phyloP scores from a whole-genome alignment of 2,797 vertebrate species.

The Choloepus didactylus region DNA sequence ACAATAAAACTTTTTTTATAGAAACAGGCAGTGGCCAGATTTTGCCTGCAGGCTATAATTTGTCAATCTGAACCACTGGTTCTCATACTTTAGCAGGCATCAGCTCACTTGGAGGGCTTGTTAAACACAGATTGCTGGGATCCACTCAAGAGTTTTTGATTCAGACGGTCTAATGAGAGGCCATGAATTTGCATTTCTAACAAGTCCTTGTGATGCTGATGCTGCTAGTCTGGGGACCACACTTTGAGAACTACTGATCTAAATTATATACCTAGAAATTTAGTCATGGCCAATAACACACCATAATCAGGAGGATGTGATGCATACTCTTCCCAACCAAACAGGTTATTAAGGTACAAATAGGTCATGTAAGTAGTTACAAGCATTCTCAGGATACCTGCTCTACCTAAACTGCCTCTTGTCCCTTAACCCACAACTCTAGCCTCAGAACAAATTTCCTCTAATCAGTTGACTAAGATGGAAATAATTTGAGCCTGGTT shows the following conservation, averaged over 20 bases:
- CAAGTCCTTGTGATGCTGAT: neutral
- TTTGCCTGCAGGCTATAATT: too few species aligned
- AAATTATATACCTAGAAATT: neutral
- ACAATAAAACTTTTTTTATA: too few species aligned
- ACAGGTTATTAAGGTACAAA: neutral
- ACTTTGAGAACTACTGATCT: too few species aligned
- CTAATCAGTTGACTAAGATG: neutral
- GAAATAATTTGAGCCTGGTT: neutral
- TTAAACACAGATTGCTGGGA: too few species aligned
- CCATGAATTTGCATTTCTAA: neutral
- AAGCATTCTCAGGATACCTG: neutral
- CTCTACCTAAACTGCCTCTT: neutral
- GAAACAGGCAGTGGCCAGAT: too few species aligned
- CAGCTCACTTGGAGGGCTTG: too few species aligned
- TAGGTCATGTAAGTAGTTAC: neutral
- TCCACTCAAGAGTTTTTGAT: too few species aligned
- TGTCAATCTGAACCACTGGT: too few species aligned
- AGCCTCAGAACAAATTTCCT: neutral
- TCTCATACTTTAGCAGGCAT: too few species aligned
- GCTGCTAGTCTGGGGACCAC: neutral
- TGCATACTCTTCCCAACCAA: neutral
- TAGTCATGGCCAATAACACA: neutral
- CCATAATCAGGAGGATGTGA: neutral
- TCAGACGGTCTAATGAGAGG: neutral
- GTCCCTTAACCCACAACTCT: neutral